These are phyloP conservation scores for Aphidoletes aphidimyza DNA, from an alignment of 2,888 invertebrate species.

Conservation along the genomic window DNA sequence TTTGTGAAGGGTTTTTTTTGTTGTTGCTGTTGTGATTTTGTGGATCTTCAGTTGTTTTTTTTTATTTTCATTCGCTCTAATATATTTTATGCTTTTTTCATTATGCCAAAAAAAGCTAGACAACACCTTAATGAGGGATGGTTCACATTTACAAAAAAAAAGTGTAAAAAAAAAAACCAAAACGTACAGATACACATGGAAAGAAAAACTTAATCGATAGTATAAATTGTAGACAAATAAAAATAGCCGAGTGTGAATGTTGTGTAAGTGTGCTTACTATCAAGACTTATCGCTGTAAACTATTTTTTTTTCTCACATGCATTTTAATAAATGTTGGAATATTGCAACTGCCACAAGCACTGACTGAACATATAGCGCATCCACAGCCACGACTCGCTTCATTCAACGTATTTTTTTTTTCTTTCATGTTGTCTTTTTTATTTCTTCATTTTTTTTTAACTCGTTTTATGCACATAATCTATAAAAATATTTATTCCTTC, in stretches of 20 bases:
- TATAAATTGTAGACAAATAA: slow-evolving; percentile 23
- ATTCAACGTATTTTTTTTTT: not conserved
- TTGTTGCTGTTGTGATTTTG: not conserved
- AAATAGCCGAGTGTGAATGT: not conserved
- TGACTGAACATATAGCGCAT: not conserved
- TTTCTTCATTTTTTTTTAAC: not conserved
- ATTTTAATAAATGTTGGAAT: not conserved
- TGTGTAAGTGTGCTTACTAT: not conserved
- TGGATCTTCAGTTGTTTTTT: not conserved
- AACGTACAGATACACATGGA: not conserved
- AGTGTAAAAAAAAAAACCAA: not conserved
- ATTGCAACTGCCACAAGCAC: slow-evolving; percentile 18
- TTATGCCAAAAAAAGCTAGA: slow-evolving; percentile 30
- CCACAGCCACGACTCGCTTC: not conserved
- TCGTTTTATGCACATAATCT: slow-evolving; percentile 49
- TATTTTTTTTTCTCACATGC: not conserved
- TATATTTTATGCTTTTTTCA: not conserved
- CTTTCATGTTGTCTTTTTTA: not conserved
- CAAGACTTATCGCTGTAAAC: slow-evolving; percentile 26
- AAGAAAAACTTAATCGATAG: not conserved
- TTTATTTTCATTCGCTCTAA: not conserved
- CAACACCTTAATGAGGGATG: not conserved
- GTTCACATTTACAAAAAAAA: slow-evolving; percentile 18
- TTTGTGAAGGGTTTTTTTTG: too few relatives aligned
- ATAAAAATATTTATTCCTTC: slow-evolving; percentile 34